A percentile compares a stretch with the other conserved stretches of the same genome.
Evolutionary conservation across 92 coral and sea anemone species (phyloP).

Genomic region (Virgularia gustaviana): DNA sequence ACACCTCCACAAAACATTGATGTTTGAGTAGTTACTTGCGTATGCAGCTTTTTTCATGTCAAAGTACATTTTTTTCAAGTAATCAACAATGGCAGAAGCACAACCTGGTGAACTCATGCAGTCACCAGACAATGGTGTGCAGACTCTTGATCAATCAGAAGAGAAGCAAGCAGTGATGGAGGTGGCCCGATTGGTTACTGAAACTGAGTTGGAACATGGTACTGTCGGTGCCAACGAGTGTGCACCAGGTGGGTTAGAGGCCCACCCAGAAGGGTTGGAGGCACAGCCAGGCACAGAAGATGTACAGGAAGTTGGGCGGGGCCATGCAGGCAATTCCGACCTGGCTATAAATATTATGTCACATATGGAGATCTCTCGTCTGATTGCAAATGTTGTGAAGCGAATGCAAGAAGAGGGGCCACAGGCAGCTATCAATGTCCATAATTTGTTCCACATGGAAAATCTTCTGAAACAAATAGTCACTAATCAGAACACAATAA

Average conservation of each 20-base stretch:
- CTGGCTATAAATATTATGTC: slow-evolving; percentile 36
- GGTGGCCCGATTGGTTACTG: slow-evolving; percentile 24
- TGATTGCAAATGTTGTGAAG: slow-evolving; percentile 32
- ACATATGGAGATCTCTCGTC: slow-evolving; percentile 31
- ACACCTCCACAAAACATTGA: too few relatives aligned
- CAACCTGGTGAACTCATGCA: too few relatives aligned
- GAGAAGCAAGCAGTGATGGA: slow-evolving; percentile 33
- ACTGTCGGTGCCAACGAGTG: slow-evolving; percentile 11
- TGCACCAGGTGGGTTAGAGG: background rate
- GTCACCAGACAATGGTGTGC: background rate
- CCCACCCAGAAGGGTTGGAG: slow-evolving; percentile 1
- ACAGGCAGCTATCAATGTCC: background rate
- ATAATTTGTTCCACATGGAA: slow-evolving; percentile 32
- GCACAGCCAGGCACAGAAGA: background rate
- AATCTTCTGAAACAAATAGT: slow-evolving; percentile 29
- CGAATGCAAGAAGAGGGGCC: slow-evolving; percentile 37
- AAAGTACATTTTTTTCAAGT: too few relatives aligned
- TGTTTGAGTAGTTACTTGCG: too few relatives aligned
- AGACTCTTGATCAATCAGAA: slow-evolving; percentile 14
- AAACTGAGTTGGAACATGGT: slow-evolving; percentile 23
- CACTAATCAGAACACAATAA: slow-evolving; percentile 31
- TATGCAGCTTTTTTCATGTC: too few relatives aligned
- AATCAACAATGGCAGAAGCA: too few relatives aligned
- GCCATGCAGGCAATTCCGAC: slow-evolving; percentile 9
- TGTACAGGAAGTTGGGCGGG: slow-evolving; percentile 19